Conservation (phyloP, 1,140 invertebrate species). For the Drepana arcuata region DNA sequence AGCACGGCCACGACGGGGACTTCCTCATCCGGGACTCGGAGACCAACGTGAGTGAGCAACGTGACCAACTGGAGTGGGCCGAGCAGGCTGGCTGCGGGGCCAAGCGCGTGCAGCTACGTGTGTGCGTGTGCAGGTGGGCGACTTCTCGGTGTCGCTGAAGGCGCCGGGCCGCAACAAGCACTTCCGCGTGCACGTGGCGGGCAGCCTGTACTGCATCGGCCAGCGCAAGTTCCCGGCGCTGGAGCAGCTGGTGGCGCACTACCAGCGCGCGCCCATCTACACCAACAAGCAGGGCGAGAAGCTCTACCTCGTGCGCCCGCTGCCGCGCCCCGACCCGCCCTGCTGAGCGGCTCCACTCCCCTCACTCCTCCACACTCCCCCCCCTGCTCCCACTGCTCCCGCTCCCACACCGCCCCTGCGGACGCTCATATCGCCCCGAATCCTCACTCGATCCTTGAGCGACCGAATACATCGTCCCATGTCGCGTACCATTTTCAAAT, state of each 20-base stretch:
- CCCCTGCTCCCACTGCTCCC: too few relatives aligned
- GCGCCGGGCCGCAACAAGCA: constrained; percentile 98
- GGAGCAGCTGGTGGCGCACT: constrained; percentile 98
- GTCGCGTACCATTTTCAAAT: too few relatives aligned
- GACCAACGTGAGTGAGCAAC: constrained; percentile 91
- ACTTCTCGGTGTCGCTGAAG: constrained; percentile 98
- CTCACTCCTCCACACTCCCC: neutral
- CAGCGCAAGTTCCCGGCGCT: constrained; percentile 96
- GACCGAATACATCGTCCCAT: too few relatives aligned
- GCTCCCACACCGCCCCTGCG: too few relatives aligned
- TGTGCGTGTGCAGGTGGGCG: constrained; percentile 85
- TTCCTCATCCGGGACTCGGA: constrained; percentile 99
- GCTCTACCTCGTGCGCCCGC: constrained; percentile 89
- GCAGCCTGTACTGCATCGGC: constrained; percentile 95
- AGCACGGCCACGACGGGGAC: constrained; percentile 96
- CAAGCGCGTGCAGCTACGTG: neutral
- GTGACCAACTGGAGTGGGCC: neutral
- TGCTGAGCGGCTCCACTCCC: constrained; percentile 34
- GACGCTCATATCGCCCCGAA: neutral
- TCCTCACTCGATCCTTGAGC: neutral
- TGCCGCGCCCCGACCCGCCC: constrained; percentile 77
- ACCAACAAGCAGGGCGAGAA: constrained; percentile 96
- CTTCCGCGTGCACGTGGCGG: constrained; percentile 97
- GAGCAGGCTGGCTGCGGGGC: too few relatives aligned
- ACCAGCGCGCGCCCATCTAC: constrained; percentile 98